Percentiles rank a stretch among this genome's conserved stretches.
These are phyloP conservation scores for Sinohyriopsis cumingii DNA, from an alignment of 2,888 invertebrate genomes.

Conservation along the genomic window DNA sequence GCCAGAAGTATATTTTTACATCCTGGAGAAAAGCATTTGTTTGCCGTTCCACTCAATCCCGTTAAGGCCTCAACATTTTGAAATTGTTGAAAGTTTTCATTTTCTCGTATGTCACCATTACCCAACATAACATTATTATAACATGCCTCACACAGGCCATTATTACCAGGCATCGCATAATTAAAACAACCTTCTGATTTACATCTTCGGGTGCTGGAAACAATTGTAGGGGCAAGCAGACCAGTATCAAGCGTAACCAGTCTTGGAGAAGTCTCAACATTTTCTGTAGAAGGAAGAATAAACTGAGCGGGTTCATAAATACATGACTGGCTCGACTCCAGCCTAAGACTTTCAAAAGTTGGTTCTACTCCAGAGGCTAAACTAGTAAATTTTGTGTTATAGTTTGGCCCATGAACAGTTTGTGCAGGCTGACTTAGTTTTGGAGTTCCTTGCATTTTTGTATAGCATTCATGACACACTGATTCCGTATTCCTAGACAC, in stretches of 20 bases:
- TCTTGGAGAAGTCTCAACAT: too few relatives aligned
- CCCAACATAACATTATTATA: conserved; percentile 24
- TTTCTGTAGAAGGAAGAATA: too few relatives aligned
- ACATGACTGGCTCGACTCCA: too few relatives aligned
- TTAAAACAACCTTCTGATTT: conserved; percentile 19
- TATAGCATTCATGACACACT: too few relatives aligned
- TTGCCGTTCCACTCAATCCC: not conserved
- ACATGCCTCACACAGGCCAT: conserved; percentile 35
- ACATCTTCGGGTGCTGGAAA: conserved; percentile 18
- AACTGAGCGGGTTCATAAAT: too few relatives aligned
- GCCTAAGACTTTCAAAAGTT: too few relatives aligned
- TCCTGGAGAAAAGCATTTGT: conserved; percentile 14
- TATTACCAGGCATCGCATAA: conserved; percentile 22
- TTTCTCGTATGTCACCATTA: conserved; percentile 2
- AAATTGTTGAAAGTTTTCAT: not conserved
- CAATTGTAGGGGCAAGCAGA: not conserved
- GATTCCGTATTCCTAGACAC: too few relatives aligned
- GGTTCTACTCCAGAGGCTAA: too few relatives aligned
- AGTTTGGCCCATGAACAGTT: too few relatives aligned
- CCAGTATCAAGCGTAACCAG: not conserved
- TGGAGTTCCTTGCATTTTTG: too few relatives aligned
- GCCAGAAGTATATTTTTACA: conserved; percentile 6
- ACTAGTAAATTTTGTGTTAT: too few relatives aligned
- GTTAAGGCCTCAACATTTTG: not conserved
- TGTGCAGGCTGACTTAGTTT: too few relatives aligned